phyloP scores from a whole-genome alignment of 1,140 invertebrate genomes.

The Coenobita brevimanus region DNA sequence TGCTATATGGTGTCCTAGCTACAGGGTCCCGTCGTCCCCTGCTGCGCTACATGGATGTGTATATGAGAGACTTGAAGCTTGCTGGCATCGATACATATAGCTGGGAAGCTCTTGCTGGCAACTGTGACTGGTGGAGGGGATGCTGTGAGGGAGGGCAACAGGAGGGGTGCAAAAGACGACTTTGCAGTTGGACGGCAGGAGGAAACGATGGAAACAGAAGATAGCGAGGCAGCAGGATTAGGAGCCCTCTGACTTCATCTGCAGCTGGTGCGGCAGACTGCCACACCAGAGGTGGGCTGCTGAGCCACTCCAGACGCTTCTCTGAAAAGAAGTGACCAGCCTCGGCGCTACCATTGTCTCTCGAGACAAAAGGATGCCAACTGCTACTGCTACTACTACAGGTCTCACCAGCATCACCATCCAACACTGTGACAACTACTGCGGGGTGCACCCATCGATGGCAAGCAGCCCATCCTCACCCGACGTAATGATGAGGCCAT shows the following conservation, averaged over 20 bases:
- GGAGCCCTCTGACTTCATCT: not conserved
- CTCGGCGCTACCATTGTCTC: too few relatives aligned
- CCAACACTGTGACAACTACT: too few relatives aligned
- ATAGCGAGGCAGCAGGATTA: not conserved
- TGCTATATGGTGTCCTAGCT: not conserved
- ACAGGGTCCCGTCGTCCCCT: not conserved
- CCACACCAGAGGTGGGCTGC: not conserved
- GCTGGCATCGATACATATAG: not conserved
- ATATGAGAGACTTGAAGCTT: not conserved
- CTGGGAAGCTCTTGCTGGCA: not conserved
- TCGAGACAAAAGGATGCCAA: too few relatives aligned
- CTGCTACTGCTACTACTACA: too few relatives aligned
- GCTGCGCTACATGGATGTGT: not conserved
- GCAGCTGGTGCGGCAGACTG: not conserved
- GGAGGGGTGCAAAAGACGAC: not conserved
- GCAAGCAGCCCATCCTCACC: too few relatives aligned
- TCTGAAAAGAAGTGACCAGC: too few relatives aligned
- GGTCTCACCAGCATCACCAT: too few relatives aligned
- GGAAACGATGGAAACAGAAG: not conserved
- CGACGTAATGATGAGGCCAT: too few relatives aligned
- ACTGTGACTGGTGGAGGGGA: not conserved
- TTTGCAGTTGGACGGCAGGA: not conserved
- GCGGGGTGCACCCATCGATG: too few relatives aligned
- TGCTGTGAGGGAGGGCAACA: not conserved
- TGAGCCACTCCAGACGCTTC: not conserved